Conservation (phyloP, 2,888 invertebrate species). For the Aspidiotus destructor region DNA sequence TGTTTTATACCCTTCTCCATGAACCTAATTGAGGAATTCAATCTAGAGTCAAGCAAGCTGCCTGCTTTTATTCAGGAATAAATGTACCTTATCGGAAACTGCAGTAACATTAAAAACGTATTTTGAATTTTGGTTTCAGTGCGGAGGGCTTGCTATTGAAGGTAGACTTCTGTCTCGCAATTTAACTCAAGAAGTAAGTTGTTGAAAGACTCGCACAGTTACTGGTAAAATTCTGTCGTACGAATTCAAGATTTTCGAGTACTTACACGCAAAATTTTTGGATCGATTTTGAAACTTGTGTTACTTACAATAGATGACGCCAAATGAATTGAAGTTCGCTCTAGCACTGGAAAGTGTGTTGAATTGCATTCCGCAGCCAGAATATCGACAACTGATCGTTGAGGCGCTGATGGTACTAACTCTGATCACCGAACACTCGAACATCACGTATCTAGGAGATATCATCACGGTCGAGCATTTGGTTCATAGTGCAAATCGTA, state of each 20-base stretch:
- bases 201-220: neutral
- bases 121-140: constrained; percentile 49
- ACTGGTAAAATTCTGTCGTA: neutral
- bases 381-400: constrained; percentile 92
- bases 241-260: too few species aligned
- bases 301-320: constrained; percentile 64
- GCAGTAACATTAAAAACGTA: neutral
- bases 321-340: constrained; percentile 96
- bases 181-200: constrained; percentile 73
- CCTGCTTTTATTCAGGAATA: neutral
- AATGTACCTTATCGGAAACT: neutral
- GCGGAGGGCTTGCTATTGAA: constrained; percentile 87
- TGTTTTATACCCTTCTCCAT: too few species aligned
- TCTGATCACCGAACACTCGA: constrained; percentile 76
- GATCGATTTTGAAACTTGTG: neutral
- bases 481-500: constrained; percentile 85
- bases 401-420: constrained; percentile 96
- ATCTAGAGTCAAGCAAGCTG: neutral
- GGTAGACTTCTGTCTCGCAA: constrained; percentile 81
- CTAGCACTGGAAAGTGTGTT: constrained; percentile 92
- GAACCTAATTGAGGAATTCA: too few species aligned
- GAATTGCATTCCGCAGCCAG: constrained; percentile 95
- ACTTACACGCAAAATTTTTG: neutral
- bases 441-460: constrained; percentile 64
- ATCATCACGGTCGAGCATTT: constrained; percentile 81